Evolutionary conservation across 1,140 invertebrate genomes (phyloP), one percentile per base, ranked within the genome.

Genomic region (Cephus cinctus): DNA sequence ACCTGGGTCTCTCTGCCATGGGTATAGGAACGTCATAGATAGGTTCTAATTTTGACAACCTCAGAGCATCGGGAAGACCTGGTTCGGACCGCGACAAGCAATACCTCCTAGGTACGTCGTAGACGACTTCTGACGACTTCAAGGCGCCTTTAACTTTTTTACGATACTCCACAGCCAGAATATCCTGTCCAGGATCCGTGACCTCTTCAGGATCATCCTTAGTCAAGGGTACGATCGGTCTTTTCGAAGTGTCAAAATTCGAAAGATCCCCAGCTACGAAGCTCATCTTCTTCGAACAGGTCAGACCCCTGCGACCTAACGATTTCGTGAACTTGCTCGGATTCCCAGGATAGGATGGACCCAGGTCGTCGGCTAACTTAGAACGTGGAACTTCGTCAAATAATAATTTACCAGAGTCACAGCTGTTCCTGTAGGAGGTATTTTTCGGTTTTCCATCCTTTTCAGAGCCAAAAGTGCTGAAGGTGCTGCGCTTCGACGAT

Each of bases 351-450:
- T 53, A 61, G 4, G 9, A 20, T 0, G 56, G 51, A 0, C 51
- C 56, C 0, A 56, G 49, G n/a, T 63, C 52, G 5, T 51, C 16
- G 18, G 43, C 40, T 15, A 61, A 12, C 0, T 63, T 27, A 2
- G 57, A 48, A 5, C 59, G 48, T 0, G 62, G 45, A 2, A 65
- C 35, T 38, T 68, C 67, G n/a, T 47, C 41, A 1, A 68, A 42
- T 1, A 61, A 3, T 0, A 67, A 6, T 35, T 48, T 52, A 20
- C 35, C 40, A 1, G 46, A 34, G 3, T 11, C 14, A 11, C 25
- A 3, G n/a, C 38, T 43, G 8, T 15, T 15, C 2, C 16, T 47
- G 15, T 50, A 31, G 3, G 49, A 48, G n/a, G 9, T 30, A 18
- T 12, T 8, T 4, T 30, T 11, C 5, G 16, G 0, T 32, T 18